phyloP scores from a whole-genome alignment of 2,797 vertebrate genomes.

The Trematomus bernacchii region DNA sequence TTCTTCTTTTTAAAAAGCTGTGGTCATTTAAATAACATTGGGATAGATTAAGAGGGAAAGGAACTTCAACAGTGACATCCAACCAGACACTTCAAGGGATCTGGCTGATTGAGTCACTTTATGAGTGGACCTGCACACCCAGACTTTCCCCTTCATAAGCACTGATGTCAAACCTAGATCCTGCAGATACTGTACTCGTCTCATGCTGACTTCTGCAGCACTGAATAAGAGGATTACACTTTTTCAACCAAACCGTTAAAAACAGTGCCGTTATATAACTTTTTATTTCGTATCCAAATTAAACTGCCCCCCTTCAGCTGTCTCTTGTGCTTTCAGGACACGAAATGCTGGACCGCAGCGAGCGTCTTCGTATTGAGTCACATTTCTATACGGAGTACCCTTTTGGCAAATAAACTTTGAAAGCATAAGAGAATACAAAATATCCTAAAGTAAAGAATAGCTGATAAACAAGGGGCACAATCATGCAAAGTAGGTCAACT shows the following conservation, averaged over 20 bases:
- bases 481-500: constrained; percentile 44
- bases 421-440: constrained; percentile 48
- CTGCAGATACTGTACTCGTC: not conserved
- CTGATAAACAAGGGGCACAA: constrained; percentile 29
- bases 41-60: constrained; percentile 40
- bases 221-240: constrained; percentile 2
- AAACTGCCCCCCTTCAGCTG: constrained; percentile 27
- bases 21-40: constrained; percentile 79
- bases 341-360: constrained; percentile 24
- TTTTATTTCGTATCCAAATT: constrained; percentile 34
- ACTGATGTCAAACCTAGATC: constrained; percentile 42
- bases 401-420: constrained; percentile 78
- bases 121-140: constrained; percentile 45
- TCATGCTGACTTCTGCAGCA: constrained; percentile 12
- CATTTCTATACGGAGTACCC: constrained; percentile 56
- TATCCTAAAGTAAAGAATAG: constrained; percentile 18
- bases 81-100: constrained; percentile 70
- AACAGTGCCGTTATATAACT: constrained; percentile 48
- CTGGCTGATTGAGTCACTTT: constrained; percentile 54
- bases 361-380: constrained; percentile 42
- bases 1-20: constrained; percentile 74
- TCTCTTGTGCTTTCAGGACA: constrained; percentile 14
- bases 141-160: constrained; percentile 70
- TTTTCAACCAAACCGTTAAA: constrained; percentile 26
- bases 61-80: constrained; percentile 42